phyloP scores from a whole-genome alignment of 2,888 invertebrate genomes.

The Rhorus exstirpatorius region DNA sequence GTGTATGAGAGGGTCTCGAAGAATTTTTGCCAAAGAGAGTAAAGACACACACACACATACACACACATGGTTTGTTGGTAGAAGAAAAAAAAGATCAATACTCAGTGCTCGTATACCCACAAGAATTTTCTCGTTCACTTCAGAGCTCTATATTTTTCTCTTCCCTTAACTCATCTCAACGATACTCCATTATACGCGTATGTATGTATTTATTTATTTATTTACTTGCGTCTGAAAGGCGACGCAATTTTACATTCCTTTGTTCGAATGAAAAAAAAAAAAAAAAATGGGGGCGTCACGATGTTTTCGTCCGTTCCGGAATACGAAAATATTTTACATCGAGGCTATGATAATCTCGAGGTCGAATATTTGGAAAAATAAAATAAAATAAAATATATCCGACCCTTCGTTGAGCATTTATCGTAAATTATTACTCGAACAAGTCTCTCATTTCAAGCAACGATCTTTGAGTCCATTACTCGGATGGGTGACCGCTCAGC shows the following conservation, averaged over 20 bases:
- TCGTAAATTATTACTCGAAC: too few relatives aligned
- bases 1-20: neutral
- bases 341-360: too few relatives aligned
- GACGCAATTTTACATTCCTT: neutral
- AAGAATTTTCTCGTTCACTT: slow-evolving; percentile 30
- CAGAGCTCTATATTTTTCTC: slow-evolving; percentile 1
- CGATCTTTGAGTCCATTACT: too few relatives aligned
- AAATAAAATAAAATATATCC: neutral
- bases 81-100: slow-evolving; percentile 61
- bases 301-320: neutral
- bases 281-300: neutral
- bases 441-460: too few relatives aligned
- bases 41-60: neutral
- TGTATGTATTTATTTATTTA: neutral
- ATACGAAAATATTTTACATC: neutral
- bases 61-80: slow-evolving; percentile 8
- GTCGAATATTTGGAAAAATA: neutral
- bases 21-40: slow-evolving; percentile 14
- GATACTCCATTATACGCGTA: neutral
- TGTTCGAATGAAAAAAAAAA: too few relatives aligned
- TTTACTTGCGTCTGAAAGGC: too few relatives aligned
- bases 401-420: neutral
- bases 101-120: slow-evolving; percentile 24
- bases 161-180: neutral
- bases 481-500: too few relatives aligned